Evolutionary conservation across 2,797 vertebrate genomes (phyloP), one percentile per base, ranked within the genome.

Genomic region (Lindbergichthys nudifrons): DNA sequence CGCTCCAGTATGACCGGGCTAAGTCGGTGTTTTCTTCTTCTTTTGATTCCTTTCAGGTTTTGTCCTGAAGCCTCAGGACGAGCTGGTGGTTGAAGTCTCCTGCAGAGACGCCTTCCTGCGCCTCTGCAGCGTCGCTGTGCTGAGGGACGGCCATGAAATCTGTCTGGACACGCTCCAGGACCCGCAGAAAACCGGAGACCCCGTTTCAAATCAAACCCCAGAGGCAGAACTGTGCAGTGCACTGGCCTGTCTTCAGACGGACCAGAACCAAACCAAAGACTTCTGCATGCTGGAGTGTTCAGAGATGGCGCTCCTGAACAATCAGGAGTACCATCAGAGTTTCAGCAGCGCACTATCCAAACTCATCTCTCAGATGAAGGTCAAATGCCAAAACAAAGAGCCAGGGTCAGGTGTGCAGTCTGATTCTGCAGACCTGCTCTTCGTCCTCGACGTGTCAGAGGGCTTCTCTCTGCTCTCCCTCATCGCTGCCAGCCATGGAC

Each of bases 391-490:
- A 7, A 75, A 66, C 59, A 57, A 30, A 51, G 64, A 65, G 41
- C 89, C 80, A 43, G 83, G 76, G 1, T 70, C 92, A 21, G 89
- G 87, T 19, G 23, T 52, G 39, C 21, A 56, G 16, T 36, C 81
- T 8, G 45, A 23, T 10, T 30, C 19, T 5, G 30, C 79, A 3
- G 69, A 96, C 66, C 94, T 94, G 54, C 75, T 97, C 48, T 98
- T 97, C 1, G 82, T 99, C 73, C 92, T 99, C 57, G 98, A 99
- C 56, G 98, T 99, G 36, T 99, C 97, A 0, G 97, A 99, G 87
- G 98, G 98, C 50, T 99, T 99, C 91, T 99, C 98, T 3, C 76
- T 98, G 75, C 94, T 99, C 61, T 96, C 97, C 2, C 74, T 99
- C 76, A 95, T 99, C 65, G 96, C 97, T 5, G 96, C 96, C 67